Percentiles rank a stretch among this genome's conserved stretches.
Conservation (phyloP, 1,140 invertebrate genomes). For the Anoplolepis gracilipes region DNA sequence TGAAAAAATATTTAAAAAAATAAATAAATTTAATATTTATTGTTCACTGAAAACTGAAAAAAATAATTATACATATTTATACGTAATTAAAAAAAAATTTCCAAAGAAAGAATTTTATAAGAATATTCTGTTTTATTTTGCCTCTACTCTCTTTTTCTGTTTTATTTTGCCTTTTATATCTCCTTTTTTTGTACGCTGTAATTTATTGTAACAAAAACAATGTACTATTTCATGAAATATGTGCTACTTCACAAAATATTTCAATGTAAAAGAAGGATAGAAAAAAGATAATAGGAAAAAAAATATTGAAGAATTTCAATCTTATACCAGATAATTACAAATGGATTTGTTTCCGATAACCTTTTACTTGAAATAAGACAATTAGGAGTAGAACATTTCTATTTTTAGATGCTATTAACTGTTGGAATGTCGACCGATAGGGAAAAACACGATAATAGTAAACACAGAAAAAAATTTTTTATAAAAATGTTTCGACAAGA, state of each 20-base stretch:
- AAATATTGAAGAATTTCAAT: not conserved
- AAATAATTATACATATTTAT: not conserved
- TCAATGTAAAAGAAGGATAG: not conserved
- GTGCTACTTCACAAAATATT: not conserved
- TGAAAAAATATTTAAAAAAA: not conserved
- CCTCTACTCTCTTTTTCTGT: not conserved
- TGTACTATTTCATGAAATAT: not conserved
- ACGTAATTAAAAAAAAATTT: not conserved
- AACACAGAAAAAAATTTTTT: not conserved
- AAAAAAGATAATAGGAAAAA: slow-evolving; percentile 7
- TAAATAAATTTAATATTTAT: not conserved
- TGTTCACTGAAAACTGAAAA: not conserved
- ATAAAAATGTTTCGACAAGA: not conserved
- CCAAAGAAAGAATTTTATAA: not conserved
- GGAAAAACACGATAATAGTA: not conserved
- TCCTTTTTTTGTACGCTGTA: no score
- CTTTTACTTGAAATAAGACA: slow-evolving; percentile 21
- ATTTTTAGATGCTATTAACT: not conserved
- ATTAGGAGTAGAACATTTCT: slow-evolving; percentile 19
- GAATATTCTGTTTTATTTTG: not conserved
- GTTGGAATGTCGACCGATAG: slow-evolving; percentile 5
- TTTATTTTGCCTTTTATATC: no score
- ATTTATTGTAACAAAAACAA: not conserved
- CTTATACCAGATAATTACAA: not conserved
- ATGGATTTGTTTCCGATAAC: not conserved